Evolutionary conservation across 2,113 vertebrate genomes (phyloP).

Genomic region (Galeopterus variegatus): DNA sequence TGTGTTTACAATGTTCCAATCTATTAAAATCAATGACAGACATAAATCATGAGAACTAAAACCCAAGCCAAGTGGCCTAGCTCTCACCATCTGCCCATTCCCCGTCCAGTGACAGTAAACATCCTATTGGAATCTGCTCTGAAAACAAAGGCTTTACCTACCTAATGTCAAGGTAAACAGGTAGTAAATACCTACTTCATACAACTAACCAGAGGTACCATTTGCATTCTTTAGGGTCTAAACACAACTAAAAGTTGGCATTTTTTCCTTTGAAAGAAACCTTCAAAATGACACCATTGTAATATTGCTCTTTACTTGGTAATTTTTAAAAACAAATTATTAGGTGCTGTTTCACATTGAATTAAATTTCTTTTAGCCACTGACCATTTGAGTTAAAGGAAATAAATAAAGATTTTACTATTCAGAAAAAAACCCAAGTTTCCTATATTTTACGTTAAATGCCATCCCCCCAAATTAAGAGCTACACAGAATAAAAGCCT

Average conservation of each 20-base stretch:
- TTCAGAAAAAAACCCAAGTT: neutral
- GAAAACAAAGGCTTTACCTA: constrained; percentile 36
- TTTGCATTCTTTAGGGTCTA: constrained; percentile 29
- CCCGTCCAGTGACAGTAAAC: neutral
- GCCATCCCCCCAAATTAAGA: neutral
- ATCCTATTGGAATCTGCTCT: neutral
- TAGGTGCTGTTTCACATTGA: neutral
- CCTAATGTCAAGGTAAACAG: constrained; percentile 46
- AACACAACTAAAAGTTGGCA: neutral
- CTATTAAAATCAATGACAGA: constrained; percentile 64
- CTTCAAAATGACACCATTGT: neutral
- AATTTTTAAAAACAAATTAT: neutral
- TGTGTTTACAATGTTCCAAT: constrained; percentile 63
- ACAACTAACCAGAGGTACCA: neutral
- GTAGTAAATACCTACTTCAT: constrained; percentile 32
- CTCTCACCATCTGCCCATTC: neutral
- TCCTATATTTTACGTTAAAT: neutral
- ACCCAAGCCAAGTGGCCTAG: neutral
- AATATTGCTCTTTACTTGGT: neutral
- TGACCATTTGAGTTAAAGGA: neutral
- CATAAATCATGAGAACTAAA: neutral
- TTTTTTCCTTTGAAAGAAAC: constrained; percentile 8
- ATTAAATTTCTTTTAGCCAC: neutral
- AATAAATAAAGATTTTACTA: neutral
- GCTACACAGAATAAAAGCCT: neutral